Conservation (phyloP, 2,888 invertebrate species). For the Ptycholaimellus sp. region DNA sequence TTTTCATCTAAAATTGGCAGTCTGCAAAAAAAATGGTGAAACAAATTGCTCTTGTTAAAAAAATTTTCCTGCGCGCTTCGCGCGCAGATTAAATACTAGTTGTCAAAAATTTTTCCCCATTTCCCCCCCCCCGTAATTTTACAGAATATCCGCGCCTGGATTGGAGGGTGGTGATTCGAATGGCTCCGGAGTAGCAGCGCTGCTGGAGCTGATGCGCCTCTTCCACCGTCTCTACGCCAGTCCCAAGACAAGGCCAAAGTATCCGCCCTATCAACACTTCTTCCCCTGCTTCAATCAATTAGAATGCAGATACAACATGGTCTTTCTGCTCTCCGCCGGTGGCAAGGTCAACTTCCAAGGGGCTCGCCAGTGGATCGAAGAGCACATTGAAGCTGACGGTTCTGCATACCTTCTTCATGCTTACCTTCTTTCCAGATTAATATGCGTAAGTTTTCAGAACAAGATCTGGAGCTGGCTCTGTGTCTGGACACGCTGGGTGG, state of each 20-base stretch:
- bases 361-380: constrained; percentile 80
- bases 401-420: too few species aligned
- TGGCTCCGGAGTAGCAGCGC: constrained; percentile 61
- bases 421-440: too few species aligned
- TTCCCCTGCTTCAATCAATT: too few species aligned
- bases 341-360: constrained; percentile 84
- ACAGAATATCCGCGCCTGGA: too few species aligned
- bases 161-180: constrained; percentile 70
- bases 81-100: too few species aligned
- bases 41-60: too few species aligned
- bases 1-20: too few species aligned
- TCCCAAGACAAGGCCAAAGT: constrained; percentile 9
- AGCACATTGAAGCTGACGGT: constrained; percentile 62
- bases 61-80: too few species aligned
- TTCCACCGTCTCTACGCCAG: constrained; percentile 49
- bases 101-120: too few species aligned
- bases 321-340: constrained; percentile 67
- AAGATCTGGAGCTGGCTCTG: constrained; percentile 45
- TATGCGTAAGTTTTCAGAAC: too few species aligned
- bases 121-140: too few species aligned
- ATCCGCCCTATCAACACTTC: constrained; percentile 1
- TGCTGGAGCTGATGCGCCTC: constrained; percentile 60
- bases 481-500: constrained; percentile 52
- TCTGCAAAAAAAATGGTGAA: too few species aligned
- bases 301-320: constrained; percentile 11